A percentile compares a stretch with the other conserved stretches of the same genome.
Conservation (phyloP, 2,888 invertebrate species). For the Patella depressa region DNA sequence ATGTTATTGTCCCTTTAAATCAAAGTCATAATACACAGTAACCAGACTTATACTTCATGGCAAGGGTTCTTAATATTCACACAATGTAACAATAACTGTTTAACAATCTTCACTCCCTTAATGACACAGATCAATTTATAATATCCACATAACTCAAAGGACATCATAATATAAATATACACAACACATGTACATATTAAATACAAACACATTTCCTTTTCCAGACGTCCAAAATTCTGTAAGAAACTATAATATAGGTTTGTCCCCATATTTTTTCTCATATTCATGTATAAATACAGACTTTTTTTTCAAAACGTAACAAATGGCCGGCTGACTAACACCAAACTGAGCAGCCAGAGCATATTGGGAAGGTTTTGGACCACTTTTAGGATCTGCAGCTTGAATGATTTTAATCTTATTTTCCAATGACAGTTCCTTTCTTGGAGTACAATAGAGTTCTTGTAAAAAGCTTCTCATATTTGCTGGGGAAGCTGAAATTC, state of each 20-base stretch:
- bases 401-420: slow-evolving; percentile 7
- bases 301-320: not conserved
- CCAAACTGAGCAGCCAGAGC: not conserved
- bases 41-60: too few species aligned
- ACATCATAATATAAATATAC: too few species aligned
- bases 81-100: too few species aligned
- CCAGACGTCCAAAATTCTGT: too few species aligned
- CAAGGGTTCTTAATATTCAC: too few species aligned
- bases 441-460: not conserved
- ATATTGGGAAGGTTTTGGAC: not conserved
- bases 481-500: not conserved
- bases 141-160: too few species aligned
- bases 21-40: too few species aligned
- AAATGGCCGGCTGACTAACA: not conserved
- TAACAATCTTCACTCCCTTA: too few species aligned
- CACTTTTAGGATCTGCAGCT: not conserved
- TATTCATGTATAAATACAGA: not conserved
- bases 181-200: too few species aligned
- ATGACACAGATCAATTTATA: too few species aligned
- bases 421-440: slow-evolving; percentile 4
- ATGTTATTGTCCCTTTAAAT: too few species aligned
- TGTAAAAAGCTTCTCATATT: not conserved
- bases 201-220: too few species aligned
- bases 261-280: not conserved
- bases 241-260: not conserved